These are phyloP conservation scores for Therioaphis trifolii DNA, from an alignment of 2,888 invertebrate species.

Conservation along the genomic window DNA sequence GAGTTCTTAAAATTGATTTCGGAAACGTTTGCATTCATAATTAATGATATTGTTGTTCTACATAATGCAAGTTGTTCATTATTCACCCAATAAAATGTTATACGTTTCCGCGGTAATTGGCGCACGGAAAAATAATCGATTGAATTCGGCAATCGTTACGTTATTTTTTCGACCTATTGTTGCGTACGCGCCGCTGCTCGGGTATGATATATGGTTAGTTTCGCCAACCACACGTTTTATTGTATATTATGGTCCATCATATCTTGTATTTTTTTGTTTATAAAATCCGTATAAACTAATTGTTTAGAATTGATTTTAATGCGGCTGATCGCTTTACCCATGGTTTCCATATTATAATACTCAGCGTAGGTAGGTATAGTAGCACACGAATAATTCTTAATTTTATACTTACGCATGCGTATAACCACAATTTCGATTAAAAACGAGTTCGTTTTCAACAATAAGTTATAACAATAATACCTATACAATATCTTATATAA, in stretches of 20 bases:
- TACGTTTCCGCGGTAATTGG: slow-evolving; percentile 6
- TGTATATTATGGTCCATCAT: not conserved
- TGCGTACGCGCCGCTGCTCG: not conserved
- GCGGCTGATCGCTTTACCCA: not conserved
- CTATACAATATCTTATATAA: not conserved
- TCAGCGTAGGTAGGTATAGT: no score
- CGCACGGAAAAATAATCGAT: slow-evolving; percentile 22
- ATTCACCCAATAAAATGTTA: slow-evolving; percentile 28
- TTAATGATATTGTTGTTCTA: not conserved
- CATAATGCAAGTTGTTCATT: not conserved
- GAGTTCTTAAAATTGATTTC: not conserved
- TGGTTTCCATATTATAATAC: no score
- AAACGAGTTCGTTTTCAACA: not conserved
- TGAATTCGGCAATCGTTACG: slow-evolving; percentile 37
- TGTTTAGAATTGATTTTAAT: slow-evolving; percentile 25
- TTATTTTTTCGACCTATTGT: slow-evolving; percentile 19
- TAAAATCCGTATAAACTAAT: slow-evolving; percentile 11
- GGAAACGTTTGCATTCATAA: not conserved
- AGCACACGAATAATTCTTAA: no score
- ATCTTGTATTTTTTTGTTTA: not conserved
- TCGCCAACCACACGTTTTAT: slow-evolving; percentile 21
- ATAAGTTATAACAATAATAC: not conserved
- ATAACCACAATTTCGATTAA: not conserved
- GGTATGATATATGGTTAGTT: not conserved
- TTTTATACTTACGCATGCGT: not conserved